Percentiles rank a stretch among this genome's conserved stretches.
Conservation (phyloP, 2,797 vertebrate species). For the Syncerus caffer region DNA sequence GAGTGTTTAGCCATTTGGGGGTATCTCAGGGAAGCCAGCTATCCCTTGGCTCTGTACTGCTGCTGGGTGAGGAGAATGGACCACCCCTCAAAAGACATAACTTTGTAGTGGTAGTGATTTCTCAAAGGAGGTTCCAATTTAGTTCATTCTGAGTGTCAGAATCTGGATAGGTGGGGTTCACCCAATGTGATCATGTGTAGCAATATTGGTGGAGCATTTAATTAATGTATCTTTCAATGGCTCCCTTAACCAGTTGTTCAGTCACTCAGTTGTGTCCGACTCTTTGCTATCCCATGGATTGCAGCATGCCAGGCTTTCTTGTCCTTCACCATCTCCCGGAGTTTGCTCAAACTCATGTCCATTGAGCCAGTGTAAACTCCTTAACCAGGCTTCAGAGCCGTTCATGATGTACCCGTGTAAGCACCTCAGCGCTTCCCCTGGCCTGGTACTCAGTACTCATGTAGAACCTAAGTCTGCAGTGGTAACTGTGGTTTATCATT, state of each 20-base stretch:
- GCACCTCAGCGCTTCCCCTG: not conserved
- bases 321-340: not conserved
- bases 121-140: not conserved
- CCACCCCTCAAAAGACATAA: not conserved
- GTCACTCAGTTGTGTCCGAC: rapidly evolving
- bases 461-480: not conserved
- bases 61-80: not conserved
- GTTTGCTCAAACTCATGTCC: not conserved
- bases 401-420: not conserved
- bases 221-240: not conserved
- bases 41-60: not conserved
- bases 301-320: not conserved
- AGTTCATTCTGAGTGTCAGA: not conserved
- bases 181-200: not conserved
- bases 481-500: not conserved
- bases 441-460: not conserved
- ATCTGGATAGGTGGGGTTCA: not conserved
- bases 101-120: not conserved
- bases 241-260: not conserved
- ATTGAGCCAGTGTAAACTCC: not conserved
- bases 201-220: not conserved
- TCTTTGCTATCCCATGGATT: not conserved
- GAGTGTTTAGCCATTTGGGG: not conserved
- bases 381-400: not conserved
- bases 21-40: not conserved